Evolutionary conservation across 1,140 invertebrate species (phyloP).

Genomic region (Orchestia grillus): DNA sequence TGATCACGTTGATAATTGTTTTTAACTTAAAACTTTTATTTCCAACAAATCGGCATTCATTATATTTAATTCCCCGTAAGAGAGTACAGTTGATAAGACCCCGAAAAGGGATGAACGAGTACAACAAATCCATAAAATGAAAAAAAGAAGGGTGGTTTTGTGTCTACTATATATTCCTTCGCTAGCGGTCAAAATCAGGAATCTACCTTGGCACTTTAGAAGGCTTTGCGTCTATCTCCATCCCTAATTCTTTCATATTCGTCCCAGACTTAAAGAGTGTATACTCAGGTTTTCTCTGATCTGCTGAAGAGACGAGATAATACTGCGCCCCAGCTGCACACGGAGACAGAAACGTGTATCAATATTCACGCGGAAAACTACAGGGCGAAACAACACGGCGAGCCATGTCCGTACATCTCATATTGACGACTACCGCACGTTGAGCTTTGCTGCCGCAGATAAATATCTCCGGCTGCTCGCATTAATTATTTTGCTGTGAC

Average conservation of each 20-base stretch:
- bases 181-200: not conserved
- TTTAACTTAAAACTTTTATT: too few species aligned
- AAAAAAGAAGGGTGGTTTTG: not conserved
- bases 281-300: not conserved
- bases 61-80: too few species aligned
- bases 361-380: not conserved
- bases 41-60: too few species aligned
- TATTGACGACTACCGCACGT: not conserved
- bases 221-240: not conserved
- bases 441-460: not conserved
- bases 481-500: constrained; percentile 26
- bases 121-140: not conserved
- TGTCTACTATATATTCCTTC: not conserved
- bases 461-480: not conserved
- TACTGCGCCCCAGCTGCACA: not conserved
- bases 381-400: not conserved
- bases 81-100: not conserved
- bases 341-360: not conserved
- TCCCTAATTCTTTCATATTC: not conserved
- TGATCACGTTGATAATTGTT: too few species aligned
- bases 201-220: not conserved
- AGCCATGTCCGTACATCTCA: not conserved
- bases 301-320: not conserved
- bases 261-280: not conserved
- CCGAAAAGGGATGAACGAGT: not conserved